A percentile compares a stretch with the other conserved stretches of the same genome.
phyloP scores from a whole-genome alignment of 2,797 vertebrate species.

The Semotilus atromaculatus region DNA sequence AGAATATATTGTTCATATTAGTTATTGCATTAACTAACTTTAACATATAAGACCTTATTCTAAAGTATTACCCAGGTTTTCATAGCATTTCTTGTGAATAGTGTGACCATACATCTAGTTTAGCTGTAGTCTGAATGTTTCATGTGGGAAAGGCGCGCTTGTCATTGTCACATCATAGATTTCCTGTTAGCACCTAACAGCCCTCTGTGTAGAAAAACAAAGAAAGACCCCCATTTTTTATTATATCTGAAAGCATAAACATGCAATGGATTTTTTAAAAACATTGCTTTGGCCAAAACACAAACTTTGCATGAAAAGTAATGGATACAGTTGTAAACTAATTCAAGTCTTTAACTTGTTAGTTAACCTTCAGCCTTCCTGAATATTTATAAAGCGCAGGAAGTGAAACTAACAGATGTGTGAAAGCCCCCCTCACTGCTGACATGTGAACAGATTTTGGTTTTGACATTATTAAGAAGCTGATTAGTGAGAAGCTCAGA shows the following conservation, averaged over 20 bases:
- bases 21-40: no score
- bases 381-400: background rate
- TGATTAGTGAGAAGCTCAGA: background rate
- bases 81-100: background rate
- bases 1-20: background rate
- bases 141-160: background rate
- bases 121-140: background rate
- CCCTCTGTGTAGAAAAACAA: background rate
- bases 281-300: background rate
- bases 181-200: constrained; percentile 28
- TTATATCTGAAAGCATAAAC: background rate
- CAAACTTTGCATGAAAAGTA: background rate
- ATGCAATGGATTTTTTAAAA: background rate
- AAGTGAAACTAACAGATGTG: background rate
- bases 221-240: accelerated
- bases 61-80: background rate
- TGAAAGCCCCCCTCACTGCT: background rate
- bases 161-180: background rate
- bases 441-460: background rate
- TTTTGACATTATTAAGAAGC: background rate
- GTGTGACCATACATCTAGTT: background rate
- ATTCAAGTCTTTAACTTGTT: background rate
- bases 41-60: background rate
- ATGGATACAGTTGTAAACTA: background rate
- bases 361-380: background rate